Base-by-base conservation (phyloP, 2,113 vertebrate species). In the Speoplatyrhinus poulsoni region DNA sequence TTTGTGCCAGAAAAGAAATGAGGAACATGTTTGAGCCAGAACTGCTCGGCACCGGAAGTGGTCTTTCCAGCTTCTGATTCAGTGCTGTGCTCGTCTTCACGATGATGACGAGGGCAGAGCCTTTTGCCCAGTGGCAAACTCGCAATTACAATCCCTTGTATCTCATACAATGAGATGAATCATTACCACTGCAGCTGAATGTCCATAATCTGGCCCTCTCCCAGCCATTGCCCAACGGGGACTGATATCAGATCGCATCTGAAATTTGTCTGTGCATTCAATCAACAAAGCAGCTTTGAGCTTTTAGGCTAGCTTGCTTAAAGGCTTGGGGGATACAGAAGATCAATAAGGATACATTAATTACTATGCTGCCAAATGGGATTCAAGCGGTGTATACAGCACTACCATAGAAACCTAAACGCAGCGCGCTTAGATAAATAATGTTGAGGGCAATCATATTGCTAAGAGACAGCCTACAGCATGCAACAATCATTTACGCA, bases 321-420 rank as follows among this genome's bases (percentile, higher is more conserved):
- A 84, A 82, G 62, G 78, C 84, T 88, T 73, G 79, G 84, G 84
- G 82, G 79, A 88, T 85, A 82, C 81, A 90, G 67, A 75, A 80
- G 82, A 91, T 91, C 89, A 90, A 92, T 89, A 83, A 36, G 86
- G 85, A 87, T 88, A 84, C 85, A 92, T 91, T 83, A 88, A 92
- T 92, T 90, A 91, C 77, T 60, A 87, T 17, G 26, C 82, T 48
- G 70, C 71, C 79, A 67, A 88, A 77, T 77, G 80, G 81, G 82
- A 83, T 81, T 83, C 65, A 72, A 70, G 13, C 12, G 46, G 26
- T 49, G 54, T 57, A 63, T 60, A 63, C 57, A 32, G 61, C 79
- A 77, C 82, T 73, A 82, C 80, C 73, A 70, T 73, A 83, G 80
- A 80, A 87, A 85, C 75, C 17, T 41, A 72, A 69, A 83, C 70